Evolutionary conservation across 2,113 vertebrate species (phyloP).

Genomic region (Chaetura pelagica): DNA sequence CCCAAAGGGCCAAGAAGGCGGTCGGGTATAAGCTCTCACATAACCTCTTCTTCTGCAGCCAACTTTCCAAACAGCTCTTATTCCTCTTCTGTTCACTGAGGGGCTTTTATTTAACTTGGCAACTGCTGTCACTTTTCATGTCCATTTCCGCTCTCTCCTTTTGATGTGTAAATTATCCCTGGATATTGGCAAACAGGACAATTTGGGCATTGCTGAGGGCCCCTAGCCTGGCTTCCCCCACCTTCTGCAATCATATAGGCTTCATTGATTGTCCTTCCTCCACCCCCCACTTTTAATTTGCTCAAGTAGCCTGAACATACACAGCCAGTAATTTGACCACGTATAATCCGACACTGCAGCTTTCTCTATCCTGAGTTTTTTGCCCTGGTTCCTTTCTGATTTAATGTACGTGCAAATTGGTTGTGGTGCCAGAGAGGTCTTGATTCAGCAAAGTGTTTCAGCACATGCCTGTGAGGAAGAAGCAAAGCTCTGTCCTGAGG

Average conservation of each 20-base stretch:
- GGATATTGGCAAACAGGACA: slow-evolving; percentile 66
- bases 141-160: slow-evolving; percentile 65
- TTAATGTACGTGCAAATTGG: neutral
- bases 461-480: neutral
- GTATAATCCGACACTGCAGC: neutral
- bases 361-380: neutral
- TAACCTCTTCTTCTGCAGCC: slow-evolving; percentile 67
- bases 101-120: slow-evolving; percentile 77
- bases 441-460: neutral
- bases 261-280: slow-evolving; percentile 35
- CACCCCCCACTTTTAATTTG: slow-evolving; percentile 33
- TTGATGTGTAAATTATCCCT: slow-evolving; percentile 74
- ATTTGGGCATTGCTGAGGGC: slow-evolving; percentile 66
- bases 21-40: slow-evolving; percentile 61
- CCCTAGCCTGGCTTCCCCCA: slow-evolving; percentile 39
- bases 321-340: slow-evolving; percentile 3
- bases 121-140: slow-evolving; percentile 67
- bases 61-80: slow-evolving; percentile 68
- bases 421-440: neutral
- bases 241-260: slow-evolving; percentile 54
- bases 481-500: neutral
- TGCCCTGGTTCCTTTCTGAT: neutral
- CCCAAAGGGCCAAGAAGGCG: slow-evolving; percentile 54
- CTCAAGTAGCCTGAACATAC: slow-evolving; percentile 38
- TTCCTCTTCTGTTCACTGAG: slow-evolving; percentile 72